phyloP scores from a whole-genome alignment of 2,113 vertebrate genomes.

The Todiramphus saurophagus region DNA sequence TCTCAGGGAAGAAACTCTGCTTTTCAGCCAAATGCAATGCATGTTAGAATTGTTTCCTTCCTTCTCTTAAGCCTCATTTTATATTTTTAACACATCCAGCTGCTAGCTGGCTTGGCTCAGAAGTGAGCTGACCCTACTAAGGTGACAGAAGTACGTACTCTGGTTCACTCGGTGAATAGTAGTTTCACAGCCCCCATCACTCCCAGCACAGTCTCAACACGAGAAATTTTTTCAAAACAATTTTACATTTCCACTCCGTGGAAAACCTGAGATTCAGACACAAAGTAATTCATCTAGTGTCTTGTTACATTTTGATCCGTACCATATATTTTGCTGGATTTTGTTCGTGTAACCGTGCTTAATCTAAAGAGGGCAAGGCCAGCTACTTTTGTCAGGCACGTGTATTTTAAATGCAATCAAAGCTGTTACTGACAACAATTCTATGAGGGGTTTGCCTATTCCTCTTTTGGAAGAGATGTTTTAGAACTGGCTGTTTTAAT shows the following conservation, averaged over 20 bases:
- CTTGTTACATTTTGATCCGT: background rate
- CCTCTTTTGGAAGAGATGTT: background rate
- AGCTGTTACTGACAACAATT: too few species aligned
- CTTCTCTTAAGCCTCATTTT: background rate
- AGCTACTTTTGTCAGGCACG: background rate
- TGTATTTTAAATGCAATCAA: too few species aligned
- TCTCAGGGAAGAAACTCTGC: background rate
- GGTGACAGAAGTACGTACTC: background rate
- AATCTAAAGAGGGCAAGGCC: background rate
- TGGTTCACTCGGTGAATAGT: background rate
- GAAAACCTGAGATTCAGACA: background rate
- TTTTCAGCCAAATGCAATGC: background rate
- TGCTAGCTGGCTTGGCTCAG: background rate
- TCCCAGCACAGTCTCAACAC: background rate
- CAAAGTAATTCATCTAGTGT: background rate
- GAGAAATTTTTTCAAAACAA: background rate
- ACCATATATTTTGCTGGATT: background rate
- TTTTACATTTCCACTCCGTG: background rate
- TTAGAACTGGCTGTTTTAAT: background rate
- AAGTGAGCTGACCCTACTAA: background rate
- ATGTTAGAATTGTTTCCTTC: background rate
- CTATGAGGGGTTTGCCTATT: background rate
- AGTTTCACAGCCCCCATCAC: background rate
- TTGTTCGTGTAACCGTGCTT: background rate
- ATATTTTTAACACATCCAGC: background rate